Conservation (phyloP, 1,140 invertebrate genomes). For the Macrobrachium nipponense region DNA sequence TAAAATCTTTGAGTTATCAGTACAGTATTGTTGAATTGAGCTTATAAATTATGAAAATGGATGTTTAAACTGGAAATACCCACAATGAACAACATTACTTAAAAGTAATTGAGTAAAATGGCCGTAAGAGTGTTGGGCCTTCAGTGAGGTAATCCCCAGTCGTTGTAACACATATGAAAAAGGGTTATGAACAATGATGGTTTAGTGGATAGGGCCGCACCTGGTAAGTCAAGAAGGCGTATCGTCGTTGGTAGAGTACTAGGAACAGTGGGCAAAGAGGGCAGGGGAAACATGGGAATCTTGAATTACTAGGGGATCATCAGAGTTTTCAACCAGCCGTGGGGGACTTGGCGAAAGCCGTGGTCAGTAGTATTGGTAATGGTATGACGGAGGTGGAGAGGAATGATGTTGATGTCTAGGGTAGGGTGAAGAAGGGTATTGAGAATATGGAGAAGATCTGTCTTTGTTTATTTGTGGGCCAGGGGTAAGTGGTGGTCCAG, state of each 20-base stretch:
- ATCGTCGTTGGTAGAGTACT: constrained; percentile 57
- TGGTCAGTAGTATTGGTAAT: constrained; percentile 64
- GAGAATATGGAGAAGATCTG: constrained; percentile 62
- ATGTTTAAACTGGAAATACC: constrained; percentile 55
- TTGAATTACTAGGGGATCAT: constrained; percentile 26
- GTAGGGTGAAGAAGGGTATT: constrained; percentile 63
- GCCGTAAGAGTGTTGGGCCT: constrained; percentile 53
- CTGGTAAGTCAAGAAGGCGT: constrained; percentile 36
- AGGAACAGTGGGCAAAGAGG: constrained; percentile 58
- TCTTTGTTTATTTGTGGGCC: constrained; percentile 55
- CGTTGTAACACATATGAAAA: constrained; percentile 50
- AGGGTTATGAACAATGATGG: constrained; percentile 47
- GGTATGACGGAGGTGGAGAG: constrained; percentile 60
- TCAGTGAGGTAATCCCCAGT: constrained; percentile 59
- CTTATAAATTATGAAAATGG: constrained; percentile 59
- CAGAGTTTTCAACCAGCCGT: constrained; percentile 24
- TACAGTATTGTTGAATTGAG: constrained; percentile 51
- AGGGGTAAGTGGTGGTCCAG: constrained; percentile 55
- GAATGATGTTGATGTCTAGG: constrained; percentile 58
- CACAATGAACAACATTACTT: constrained; percentile 57
- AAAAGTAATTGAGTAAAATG: constrained; percentile 61
- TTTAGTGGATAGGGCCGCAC: constrained; percentile 46
- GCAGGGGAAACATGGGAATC: constrained; percentile 38
- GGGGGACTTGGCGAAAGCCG: constrained; percentile 47
- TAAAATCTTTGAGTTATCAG: constrained; percentile 60